phyloP scores from a whole-genome alignment of 2,797 vertebrate species.

The Sebastes hopkinsi region DNA sequence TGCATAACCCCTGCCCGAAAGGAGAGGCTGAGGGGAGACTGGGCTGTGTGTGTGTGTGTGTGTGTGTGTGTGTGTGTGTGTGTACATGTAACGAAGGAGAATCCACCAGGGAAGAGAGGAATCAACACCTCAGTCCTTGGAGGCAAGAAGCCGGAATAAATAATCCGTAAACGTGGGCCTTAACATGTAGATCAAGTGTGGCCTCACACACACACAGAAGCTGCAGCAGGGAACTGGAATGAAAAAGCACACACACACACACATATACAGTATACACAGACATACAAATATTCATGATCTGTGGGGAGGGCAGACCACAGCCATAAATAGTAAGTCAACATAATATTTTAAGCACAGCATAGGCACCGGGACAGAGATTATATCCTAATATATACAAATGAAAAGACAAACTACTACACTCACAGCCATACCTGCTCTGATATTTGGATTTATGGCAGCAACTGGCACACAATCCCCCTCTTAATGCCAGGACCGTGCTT shows the following conservation, averaged over 20 bases:
- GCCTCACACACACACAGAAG: slow-evolving; percentile 49
- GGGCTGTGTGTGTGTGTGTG: slow-evolving; percentile 1
- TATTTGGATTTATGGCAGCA: slow-evolving; percentile 40
- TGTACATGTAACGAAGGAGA: slow-evolving; percentile 50
- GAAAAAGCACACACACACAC: neutral
- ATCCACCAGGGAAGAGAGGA: slow-evolving; percentile 57
- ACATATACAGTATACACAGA: neutral
- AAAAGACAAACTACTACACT: slow-evolving; percentile 37
- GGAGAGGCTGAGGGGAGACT: slow-evolving; percentile 51
- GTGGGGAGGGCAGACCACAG: slow-evolving; percentile 32
- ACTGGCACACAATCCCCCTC: slow-evolving; percentile 23
- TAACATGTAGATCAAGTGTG: slow-evolving; percentile 48
- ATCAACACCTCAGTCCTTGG: slow-evolving; percentile 71
- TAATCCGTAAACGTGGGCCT: slow-evolving; percentile 61
- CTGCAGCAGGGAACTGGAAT: slow-evolving; percentile 21
- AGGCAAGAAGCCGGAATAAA: slow-evolving; percentile 65
- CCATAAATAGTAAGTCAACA: slow-evolving; percentile 55
- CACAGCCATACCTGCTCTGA: slow-evolving; percentile 42
- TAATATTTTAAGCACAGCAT: slow-evolving; percentile 45
- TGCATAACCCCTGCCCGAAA: slow-evolving; percentile 64
- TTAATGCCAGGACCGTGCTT: slow-evolving; percentile 10
- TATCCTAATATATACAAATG: slow-evolving; percentile 42
- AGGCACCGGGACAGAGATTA: slow-evolving; percentile 25
- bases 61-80: neutral
- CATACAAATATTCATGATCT: slow-evolving; percentile 40